These are phyloP conservation scores for Bicyclus anynana DNA, from an alignment of 1,140 invertebrate species.

Conservation along the genomic window DNA sequence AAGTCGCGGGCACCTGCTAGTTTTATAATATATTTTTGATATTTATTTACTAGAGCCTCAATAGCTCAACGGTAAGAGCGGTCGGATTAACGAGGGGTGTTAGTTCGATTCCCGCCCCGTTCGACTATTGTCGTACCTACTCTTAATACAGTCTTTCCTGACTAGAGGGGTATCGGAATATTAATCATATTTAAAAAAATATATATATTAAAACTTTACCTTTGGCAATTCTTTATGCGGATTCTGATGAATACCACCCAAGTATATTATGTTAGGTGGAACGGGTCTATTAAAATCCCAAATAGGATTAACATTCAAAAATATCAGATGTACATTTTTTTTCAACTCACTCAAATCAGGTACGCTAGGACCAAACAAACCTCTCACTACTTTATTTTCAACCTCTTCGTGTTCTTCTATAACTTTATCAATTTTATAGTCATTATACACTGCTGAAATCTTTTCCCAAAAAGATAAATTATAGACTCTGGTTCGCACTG, in stretches of 20 bases:
- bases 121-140: no score
- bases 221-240: slow-evolving; percentile 39
- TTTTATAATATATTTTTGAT: no score
- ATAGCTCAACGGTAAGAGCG: no score
- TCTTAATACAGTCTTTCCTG: no score
- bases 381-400: slow-evolving; percentile 21
- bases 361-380: slow-evolving; percentile 27
- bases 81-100: no score
- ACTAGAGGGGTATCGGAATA: no score
- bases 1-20: no score
- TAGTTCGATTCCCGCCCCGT: no score
- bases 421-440: slow-evolving; percentile 16
- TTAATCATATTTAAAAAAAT: no score
- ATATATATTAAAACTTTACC: no score
- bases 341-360: slow-evolving; percentile 45
- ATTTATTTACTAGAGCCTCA: no score
- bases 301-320: slow-evolving; percentile 71
- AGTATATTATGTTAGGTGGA: slow-evolving; percentile 62
- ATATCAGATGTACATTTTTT: slow-evolving; percentile 72
- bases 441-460: slow-evolving; percentile 20
- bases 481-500: slow-evolving; percentile 15
- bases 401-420: not conserved
- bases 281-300: slow-evolving; percentile 59
- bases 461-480: slow-evolving; percentile 27
- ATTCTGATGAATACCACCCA: slow-evolving; percentile 69